Evolutionary conservation across 1,140 invertebrate species (phyloP).

Genomic region (Andricus grossulariae): DNA sequence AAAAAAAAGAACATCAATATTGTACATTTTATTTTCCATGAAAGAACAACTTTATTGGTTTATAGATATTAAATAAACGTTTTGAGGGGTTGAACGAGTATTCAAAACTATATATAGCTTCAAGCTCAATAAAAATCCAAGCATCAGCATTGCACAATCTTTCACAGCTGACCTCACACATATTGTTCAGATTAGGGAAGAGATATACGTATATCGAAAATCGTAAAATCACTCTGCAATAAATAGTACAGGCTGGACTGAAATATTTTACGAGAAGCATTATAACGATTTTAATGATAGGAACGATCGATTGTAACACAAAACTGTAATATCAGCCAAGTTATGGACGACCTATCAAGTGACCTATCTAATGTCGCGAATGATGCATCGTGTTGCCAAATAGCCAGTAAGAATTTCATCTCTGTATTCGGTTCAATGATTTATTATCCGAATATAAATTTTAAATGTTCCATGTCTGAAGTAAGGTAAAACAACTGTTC

Average conservation of each 20-base stretch:
- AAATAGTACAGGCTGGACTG: conserved; percentile 16
- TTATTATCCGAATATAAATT: no score
- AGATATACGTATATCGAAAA: background rate
- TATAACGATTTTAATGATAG: background rate
- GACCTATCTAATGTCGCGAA: background rate
- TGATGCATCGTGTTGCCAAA: background rate
- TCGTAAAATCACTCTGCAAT: conserved; percentile 1
- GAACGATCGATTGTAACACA: conserved; percentile 19
- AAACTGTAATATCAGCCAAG: conserved; percentile 19
- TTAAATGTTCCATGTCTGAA: no score
- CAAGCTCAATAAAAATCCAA: background rate
- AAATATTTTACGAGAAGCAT: conserved; percentile 19
- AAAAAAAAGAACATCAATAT: conserved; percentile 30
- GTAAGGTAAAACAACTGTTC: no score
- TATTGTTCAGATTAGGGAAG: background rate
- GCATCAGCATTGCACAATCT: background rate
- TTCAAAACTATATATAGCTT: background rate
- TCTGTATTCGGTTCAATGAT: no score
- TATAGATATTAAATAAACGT: no score
- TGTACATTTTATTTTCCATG: background rate
- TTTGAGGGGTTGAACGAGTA: no score
- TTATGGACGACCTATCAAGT: conserved; percentile 19
- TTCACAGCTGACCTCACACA: background rate
- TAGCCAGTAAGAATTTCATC: no score
- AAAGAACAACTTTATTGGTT: no score